phyloP scores from a whole-genome alignment of 1,140 invertebrate genomes.

The Heterodera schachtii region DNA sequence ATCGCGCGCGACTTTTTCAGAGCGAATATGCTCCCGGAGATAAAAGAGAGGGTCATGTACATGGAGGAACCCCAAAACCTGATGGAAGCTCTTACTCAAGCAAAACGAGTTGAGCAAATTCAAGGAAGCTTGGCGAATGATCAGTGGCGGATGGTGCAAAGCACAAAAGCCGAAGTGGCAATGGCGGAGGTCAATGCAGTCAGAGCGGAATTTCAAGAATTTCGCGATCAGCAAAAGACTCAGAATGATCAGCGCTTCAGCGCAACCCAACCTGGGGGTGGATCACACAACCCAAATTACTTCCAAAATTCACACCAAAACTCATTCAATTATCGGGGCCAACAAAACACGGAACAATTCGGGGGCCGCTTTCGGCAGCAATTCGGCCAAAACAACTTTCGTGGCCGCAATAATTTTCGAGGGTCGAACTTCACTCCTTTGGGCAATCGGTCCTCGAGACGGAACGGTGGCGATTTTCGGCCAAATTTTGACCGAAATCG shows the following conservation, averaged over 20 bases:
- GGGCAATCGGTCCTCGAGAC: no score
- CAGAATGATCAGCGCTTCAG: background rate
- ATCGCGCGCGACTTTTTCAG: constrained; percentile 5
- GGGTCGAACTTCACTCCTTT: background rate
- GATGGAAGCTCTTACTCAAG: background rate
- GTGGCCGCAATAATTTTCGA: no score
- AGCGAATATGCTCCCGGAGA: background rate
- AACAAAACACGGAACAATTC: background rate
- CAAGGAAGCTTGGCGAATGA: background rate
- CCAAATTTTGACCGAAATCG: background rate
- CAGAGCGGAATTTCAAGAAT: background rate
- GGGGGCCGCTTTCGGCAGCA: background rate
- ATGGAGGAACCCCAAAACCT: background rate
- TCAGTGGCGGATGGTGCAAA: background rate
- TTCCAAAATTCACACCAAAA: background rate
- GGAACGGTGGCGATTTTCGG: no score
- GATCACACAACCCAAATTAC: background rate
- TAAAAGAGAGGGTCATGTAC: background rate
- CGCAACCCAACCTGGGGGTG: background rate
- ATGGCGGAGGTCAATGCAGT: background rate
- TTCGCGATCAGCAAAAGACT: background rate
- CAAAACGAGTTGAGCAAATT: constrained; percentile 15
- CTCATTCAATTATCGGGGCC: background rate
- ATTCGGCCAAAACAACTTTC: background rate
- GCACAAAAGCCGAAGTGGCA: background rate